Percentiles rank a stretch among this genome's conserved stretches.
These are phyloP conservation scores for Silurus aristotelis DNA, from an alignment of 2,797 vertebrate genomes.

Conservation along the genomic window DNA sequence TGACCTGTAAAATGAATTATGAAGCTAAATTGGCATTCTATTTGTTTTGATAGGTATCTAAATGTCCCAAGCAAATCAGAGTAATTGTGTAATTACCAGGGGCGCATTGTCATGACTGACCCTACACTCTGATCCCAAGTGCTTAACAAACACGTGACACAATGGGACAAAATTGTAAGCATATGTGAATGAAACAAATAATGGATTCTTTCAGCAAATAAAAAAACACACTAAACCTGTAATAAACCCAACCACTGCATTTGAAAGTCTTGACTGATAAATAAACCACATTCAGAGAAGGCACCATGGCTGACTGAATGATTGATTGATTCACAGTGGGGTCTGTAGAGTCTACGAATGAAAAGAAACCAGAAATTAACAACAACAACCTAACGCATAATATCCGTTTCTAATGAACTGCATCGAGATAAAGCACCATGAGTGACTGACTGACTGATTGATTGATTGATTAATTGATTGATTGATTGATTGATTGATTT, in stretches of 20 bases:
- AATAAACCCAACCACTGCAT: background rate
- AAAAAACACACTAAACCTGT: background rate
- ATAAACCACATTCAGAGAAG: background rate
- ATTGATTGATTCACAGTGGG: background rate
- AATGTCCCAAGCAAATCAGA: background rate
- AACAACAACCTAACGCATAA: background rate
- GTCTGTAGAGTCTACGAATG: background rate
- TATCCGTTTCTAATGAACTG: background rate
- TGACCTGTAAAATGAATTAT: background rate
- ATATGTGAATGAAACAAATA: too few species aligned
- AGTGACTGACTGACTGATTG: too few species aligned
- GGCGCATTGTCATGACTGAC: too few species aligned
- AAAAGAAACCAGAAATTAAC: background rate
- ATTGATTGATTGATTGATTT: too few species aligned
- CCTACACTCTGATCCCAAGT: too few species aligned
- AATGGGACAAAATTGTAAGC: too few species aligned
- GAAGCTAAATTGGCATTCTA: background rate
- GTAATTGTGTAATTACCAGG: too few species aligned
- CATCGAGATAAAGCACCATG: too few species aligned
- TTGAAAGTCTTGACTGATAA: background rate
- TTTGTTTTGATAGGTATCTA: background rate
- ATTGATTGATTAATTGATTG: too few species aligned
- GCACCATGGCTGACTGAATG: background rate
- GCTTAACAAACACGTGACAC: too few species aligned
- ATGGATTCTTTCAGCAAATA: too few species aligned